Conservation (phyloP, 2,113 vertebrate genomes). For the Physeter macrocephalus region DNA sequence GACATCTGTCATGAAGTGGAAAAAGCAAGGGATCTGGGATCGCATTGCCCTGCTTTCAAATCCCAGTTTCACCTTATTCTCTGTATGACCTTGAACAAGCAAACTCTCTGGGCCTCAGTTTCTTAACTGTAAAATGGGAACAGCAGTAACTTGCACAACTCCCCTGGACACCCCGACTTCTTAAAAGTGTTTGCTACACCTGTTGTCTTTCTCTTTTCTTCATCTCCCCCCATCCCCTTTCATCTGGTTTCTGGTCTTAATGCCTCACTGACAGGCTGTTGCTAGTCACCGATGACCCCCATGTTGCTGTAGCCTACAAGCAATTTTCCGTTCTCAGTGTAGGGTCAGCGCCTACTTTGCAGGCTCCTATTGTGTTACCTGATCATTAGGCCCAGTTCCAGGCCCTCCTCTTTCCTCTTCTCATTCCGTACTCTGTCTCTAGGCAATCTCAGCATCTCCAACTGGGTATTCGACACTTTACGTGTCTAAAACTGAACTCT, state of each 20-base stretch:
- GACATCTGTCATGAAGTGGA: neutral
- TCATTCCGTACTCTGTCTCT: neutral
- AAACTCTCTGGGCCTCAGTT: neutral
- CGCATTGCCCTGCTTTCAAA: neutral
- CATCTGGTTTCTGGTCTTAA: neutral
- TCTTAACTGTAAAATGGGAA: neutral
- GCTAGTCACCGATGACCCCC: neutral
- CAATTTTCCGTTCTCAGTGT: accelerated
- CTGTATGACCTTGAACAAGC: neutral
- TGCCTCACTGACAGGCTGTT: neutral
- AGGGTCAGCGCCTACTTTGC: neutral
- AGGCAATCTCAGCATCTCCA: neutral
- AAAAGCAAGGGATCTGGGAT: neutral
- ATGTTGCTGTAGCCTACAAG: neutral
- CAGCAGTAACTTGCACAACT: accelerated
- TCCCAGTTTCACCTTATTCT: neutral
- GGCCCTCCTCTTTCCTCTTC: no score
- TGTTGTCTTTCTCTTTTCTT: neutral
- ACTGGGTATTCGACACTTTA: accelerated
- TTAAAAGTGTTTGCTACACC: neutral
- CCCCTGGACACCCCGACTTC: neutral
- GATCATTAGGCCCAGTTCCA: neutral
- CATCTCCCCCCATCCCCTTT: neutral
- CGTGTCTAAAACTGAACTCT: neutral
- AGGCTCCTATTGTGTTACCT: neutral